Base-by-base conservation (phyloP, 2,888 invertebrate species). In the Glomeris marginata region DNA sequence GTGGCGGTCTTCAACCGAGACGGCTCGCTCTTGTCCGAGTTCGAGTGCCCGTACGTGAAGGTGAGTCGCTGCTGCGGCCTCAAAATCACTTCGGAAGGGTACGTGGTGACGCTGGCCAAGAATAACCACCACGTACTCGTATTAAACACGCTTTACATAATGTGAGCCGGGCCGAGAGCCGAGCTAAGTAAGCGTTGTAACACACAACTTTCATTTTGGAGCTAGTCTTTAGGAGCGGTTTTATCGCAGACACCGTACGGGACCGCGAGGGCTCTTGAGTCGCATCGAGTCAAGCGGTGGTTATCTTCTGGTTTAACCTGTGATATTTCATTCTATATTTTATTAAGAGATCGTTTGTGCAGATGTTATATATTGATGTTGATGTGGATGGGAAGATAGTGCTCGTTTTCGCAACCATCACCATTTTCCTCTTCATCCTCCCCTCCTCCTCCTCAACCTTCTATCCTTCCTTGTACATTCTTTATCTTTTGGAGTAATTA, bases 51-150 rank as follows among this genome's bases (percentile, higher is more conserved):
- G 47, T 88, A 92, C 66, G 91, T 94, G 53, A 94, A 95, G 80
- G 94, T 92, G 63, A 92, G 92, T 58, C 86, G 94, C 64, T 95
- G 94, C 75, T 95, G 94, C 69, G 94, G 94, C 56, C 75, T 95
- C 65, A 94, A 94, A 74, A 91, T 95, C 64, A 94, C 94, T 51
- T 86, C 88, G 18, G 92, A 94, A 70, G 94, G 94, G 60, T 91
- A 88, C 70, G 85, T 94, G 62, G 87, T 90, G 60, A 90, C 94
- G 58, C 73, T 95, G 72, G 94, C 94, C 68, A 95, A 95, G 76
- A 95, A 94, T 75, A 95, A 95, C 74, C 94, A 95, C 72, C 91
- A 94, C 72, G 94, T 95, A 64, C 80, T 95, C 71, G 88, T 95
- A 69, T 77, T 94, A 71, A 86, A 88, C 75, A 88, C 87, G 62